A percentile compares a stretch with the other conserved stretches of the same genome.
phyloP scores from a whole-genome alignment of 2,797 vertebrate genomes.

The Spea hammondii region DNA sequence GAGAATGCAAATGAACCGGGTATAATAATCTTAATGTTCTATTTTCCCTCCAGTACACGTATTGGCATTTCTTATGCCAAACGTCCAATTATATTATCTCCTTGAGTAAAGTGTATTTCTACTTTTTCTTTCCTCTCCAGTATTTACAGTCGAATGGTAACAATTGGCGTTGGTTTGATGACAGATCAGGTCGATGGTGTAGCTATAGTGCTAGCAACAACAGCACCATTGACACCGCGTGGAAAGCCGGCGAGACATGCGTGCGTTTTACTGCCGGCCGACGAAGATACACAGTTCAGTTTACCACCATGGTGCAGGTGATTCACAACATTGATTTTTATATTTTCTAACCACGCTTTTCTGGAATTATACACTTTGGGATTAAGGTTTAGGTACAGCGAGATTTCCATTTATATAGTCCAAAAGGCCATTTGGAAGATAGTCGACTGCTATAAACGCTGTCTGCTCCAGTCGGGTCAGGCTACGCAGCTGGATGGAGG shows the following conservation, averaged over 20 bases:
- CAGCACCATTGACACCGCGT: conserved; percentile 92
- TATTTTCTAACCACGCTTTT: not conserved
- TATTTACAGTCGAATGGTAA: conserved; percentile 93
- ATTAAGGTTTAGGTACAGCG: too few relatives aligned
- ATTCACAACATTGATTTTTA: not conserved
- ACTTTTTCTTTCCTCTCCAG: conserved; percentile 59
- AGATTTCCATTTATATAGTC: too few relatives aligned
- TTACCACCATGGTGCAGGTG: conserved; percentile 98
- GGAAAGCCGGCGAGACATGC: conserved; percentile 90
- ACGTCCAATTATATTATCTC: too few relatives aligned
- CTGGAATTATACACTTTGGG: too few relatives aligned
- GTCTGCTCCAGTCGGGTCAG: too few relatives aligned
- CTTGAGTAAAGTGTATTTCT: too few relatives aligned
- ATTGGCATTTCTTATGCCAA: too few relatives aligned
- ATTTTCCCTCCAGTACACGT: too few relatives aligned
- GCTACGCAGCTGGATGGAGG: too few relatives aligned
- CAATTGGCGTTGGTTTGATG: conserved; percentile 98
- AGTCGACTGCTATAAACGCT: too few relatives aligned
- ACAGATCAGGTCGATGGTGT: conserved; percentile 95
- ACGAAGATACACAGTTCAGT: conserved; percentile 93
- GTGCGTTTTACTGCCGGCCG: conserved; percentile 93
- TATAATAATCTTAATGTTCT: conserved; percentile 52
- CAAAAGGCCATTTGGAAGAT: too few relatives aligned
- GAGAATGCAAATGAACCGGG: conserved; percentile 94
- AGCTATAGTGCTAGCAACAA: conserved; percentile 97